Percentiles rank a stretch among this genome's conserved stretches.
phyloP scores from a whole-genome alignment of 2,113 vertebrate species.

The Tautogolabrus adspersus region DNA sequence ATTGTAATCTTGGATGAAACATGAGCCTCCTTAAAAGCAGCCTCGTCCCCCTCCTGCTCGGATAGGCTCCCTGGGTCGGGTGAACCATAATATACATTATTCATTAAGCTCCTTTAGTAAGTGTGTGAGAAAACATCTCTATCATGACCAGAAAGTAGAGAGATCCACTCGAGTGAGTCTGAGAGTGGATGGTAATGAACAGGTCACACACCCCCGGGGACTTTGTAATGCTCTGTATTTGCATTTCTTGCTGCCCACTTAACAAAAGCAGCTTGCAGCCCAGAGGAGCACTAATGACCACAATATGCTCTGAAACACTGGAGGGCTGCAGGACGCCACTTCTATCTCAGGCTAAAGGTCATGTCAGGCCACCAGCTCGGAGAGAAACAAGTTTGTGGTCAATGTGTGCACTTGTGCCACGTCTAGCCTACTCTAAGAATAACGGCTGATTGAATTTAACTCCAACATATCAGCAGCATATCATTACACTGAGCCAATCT shows the following conservation, averaged over 20 bases:
- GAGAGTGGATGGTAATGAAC: constrained; percentile 57
- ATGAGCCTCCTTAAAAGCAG: constrained; percentile 17
- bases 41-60: background rate
- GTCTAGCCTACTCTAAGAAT: background rate
- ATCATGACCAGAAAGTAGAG: constrained; percentile 42
- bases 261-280: constrained; percentile 19
- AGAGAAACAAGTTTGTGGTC: constrained; percentile 30
- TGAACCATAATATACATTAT: constrained; percentile 57
- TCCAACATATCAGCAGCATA: background rate
- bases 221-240: constrained; percentile 39
- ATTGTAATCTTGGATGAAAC: constrained; percentile 25
- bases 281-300: constrained; percentile 46
- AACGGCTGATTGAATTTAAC: constrained; percentile 3
- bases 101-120: constrained; percentile 48
- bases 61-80: constrained; percentile 1
- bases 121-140: constrained; percentile 53
- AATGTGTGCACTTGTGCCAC: constrained; percentile 17
- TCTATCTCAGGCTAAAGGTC: constrained; percentile 32
- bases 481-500: background rate
- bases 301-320: constrained; percentile 28
- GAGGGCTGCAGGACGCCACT: constrained; percentile 10
- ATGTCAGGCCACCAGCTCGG: background rate
- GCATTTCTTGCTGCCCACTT: constrained; percentile 47
- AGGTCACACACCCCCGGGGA: constrained; percentile 44
- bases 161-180: constrained; percentile 11